Evolutionary conservation across 1,140 invertebrate species (phyloP).

Genomic region (Phthorimaea operculella): DNA sequence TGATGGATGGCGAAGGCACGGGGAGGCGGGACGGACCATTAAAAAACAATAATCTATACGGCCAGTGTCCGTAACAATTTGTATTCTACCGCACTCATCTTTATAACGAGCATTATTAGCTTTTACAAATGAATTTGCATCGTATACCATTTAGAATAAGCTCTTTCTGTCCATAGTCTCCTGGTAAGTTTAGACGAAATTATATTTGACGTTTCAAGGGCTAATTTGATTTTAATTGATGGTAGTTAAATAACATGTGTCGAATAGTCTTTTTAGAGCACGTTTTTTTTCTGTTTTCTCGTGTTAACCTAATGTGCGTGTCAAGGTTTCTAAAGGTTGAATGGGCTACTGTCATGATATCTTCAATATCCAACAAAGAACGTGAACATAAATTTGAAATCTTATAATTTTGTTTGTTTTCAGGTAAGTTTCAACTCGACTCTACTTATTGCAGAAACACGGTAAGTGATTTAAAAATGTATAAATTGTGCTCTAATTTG

Average conservation of each 20-base stretch:
- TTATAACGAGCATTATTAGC: constrained; percentile 26
- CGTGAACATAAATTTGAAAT: too few species aligned
- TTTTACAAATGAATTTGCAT: constrained; percentile 1
- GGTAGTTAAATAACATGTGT: constrained; percentile 7
- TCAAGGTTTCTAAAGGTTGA: neutral
- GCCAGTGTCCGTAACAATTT: constrained; percentile 52
- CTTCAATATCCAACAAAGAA: too few species aligned
- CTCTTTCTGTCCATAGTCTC: neutral
- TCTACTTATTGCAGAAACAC: too few species aligned
- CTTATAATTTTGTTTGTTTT: too few species aligned
- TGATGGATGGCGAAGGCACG: constrained; percentile 49
- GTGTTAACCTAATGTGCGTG: neutral
- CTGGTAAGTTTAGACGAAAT: constrained; percentile 16
- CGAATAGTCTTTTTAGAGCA: constrained; percentile 10
- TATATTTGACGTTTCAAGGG: constrained; percentile 31
- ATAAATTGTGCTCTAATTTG: too few species aligned
- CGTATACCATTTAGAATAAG: constrained; percentile 1
- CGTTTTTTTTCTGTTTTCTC: constrained; percentile 16
- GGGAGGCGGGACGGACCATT: constrained; percentile 45
- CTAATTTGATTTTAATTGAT: constrained; percentile 52
- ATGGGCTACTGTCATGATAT: constrained; percentile 2
- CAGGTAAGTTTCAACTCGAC: too few species aligned
- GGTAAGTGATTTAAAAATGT: too few species aligned
- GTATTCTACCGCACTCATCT: constrained; percentile 41
- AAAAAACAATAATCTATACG: constrained; percentile 60